Evolutionary conservation across 2,797 vertebrate genomes (phyloP).

Genomic region (Sylvia borin): DNA sequence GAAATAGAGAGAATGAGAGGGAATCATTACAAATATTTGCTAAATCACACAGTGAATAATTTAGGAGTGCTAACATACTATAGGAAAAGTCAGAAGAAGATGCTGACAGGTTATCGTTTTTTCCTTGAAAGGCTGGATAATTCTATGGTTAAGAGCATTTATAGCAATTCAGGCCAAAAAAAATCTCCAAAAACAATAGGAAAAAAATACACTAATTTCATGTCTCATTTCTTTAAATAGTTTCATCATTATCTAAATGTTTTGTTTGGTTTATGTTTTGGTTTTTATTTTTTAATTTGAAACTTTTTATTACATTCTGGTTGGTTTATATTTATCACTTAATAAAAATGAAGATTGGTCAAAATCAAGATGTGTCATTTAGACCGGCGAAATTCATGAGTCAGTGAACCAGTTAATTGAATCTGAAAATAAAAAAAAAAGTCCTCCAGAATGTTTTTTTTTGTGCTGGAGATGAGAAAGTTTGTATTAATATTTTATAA

Average conservation of each 20-base stretch:
- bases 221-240: neutral
- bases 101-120: neutral
- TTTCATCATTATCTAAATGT: neutral
- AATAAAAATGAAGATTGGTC: neutral
- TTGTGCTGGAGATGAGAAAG: neutral
- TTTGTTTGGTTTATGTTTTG: neutral
- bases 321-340: neutral
- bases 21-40: neutral
- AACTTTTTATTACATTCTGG: neutral
- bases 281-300: neutral
- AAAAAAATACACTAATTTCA: neutral
- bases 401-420: neutral
- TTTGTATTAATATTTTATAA: neutral
- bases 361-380: neutral
- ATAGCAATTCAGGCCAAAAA: neutral
- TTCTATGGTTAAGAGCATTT: neutral
- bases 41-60: neutral
- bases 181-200: neutral
- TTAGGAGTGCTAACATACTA: neutral
- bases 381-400: neutral
- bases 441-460: neutral
- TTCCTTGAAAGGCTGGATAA: neutral
- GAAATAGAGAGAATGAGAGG: neutral
- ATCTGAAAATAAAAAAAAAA: neutral
- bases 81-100: neutral